Percentiles rank a stretch among this genome's conserved stretches.
Conservation (phyloP, 2,113 vertebrate species). For the Actinemys pallida region DNA sequence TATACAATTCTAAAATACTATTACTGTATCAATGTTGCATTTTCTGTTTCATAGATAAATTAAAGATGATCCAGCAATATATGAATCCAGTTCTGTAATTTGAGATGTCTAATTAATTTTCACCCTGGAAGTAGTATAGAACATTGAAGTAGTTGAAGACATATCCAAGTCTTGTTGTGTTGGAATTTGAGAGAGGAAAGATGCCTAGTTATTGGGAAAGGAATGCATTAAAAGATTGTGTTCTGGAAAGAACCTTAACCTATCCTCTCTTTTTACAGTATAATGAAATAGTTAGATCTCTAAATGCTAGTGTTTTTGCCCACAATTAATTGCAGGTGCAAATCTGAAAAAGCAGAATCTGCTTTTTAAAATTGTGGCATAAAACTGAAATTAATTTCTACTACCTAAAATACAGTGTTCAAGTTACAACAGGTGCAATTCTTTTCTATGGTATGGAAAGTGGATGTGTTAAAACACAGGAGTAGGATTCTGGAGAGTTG, state of each 20-base stretch:
- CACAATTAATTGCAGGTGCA: neutral
- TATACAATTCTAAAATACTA: neutral
- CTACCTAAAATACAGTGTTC: too few species aligned
- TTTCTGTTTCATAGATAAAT: neutral
- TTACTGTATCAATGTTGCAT: neutral
- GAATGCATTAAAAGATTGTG: accelerated
- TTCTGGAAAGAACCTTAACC: accelerated
- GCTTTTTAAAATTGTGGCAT: too few species aligned
- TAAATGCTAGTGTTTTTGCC: neutral
- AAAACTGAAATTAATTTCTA: neutral
- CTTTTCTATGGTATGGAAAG: too few species aligned
- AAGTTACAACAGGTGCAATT: too few species aligned
- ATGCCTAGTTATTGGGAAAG: neutral
- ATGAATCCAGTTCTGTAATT: neutral
- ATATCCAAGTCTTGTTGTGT: neutral
- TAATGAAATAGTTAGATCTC: neutral
- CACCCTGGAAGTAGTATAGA: neutral
- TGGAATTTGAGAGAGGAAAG: neutral
- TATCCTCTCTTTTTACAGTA: accelerated
- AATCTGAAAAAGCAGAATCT: neutral
- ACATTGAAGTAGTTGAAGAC: neutral
- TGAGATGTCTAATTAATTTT: neutral
- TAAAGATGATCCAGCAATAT: neutral
- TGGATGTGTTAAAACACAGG: too few species aligned
- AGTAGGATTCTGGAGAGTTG: neutral